phyloP scores from a whole-genome alignment of 2,113 vertebrate genomes.

The Desmodus rotundus region DNA sequence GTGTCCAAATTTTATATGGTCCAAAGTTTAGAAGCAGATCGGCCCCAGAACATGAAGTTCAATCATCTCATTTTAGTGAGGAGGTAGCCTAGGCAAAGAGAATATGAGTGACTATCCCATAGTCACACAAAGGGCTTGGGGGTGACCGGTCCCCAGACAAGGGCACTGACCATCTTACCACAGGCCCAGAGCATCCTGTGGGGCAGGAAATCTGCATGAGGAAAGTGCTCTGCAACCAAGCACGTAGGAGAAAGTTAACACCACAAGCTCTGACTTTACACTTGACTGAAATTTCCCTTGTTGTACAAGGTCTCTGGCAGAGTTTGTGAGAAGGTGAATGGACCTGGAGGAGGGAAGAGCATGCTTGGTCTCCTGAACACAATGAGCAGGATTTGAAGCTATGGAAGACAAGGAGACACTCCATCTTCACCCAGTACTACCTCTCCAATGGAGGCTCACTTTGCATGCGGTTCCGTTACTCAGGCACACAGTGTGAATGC shows the following conservation, averaged over 20 bases:
- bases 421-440: not conserved
- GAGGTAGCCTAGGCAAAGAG: not conserved
- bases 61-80: not conserved
- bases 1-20: not conserved
- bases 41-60: not conserved
- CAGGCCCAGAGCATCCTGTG: not conserved
- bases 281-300: not conserved
- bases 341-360: not conserved
- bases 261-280: not conserved
- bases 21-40: not conserved
- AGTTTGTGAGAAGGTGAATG: not conserved
- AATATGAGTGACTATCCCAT: not conserved
- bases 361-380: not conserved
- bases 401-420: not conserved
- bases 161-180: too few species aligned
- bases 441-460: not conserved
- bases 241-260: not conserved
- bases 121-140: not conserved
- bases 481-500: not conserved
- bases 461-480: not conserved
- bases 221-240: not conserved
- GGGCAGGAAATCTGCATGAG: not conserved
- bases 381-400: not conserved
- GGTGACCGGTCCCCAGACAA: not conserved
- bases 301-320: not conserved